A percentile compares a stretch with the other conserved stretches of the same genome.
Evolutionary conservation across 2,797 vertebrate species (phyloP).

Genomic region (Lagodon rhomboides): DNA sequence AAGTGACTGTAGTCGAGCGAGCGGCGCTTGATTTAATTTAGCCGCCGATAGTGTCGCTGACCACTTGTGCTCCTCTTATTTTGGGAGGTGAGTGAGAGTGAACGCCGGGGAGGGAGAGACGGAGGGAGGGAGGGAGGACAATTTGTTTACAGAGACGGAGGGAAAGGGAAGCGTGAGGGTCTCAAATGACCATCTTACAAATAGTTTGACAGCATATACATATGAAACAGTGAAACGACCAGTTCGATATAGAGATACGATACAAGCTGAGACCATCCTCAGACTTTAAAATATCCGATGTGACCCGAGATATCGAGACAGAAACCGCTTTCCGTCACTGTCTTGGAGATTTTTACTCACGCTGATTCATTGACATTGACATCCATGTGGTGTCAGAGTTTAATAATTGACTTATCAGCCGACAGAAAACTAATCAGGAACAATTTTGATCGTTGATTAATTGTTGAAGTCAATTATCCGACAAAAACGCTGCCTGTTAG

Average conservation of each 20-base stretch:
- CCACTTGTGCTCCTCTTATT: slow-evolving; percentile 82
- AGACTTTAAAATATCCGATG: too few species aligned
- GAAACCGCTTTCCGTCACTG: background rate
- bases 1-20: slow-evolving; percentile 74
- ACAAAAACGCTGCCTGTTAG: background rate
- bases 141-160: slow-evolving; percentile 61
- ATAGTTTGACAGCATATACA: slow-evolving; percentile 18
- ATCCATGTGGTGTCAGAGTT: too few species aligned
- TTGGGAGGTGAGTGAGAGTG: slow-evolving; percentile 69
- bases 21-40: slow-evolving; percentile 86
- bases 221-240: background rate
- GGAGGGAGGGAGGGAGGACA: slow-evolving; percentile 46
- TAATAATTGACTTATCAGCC: too few species aligned
- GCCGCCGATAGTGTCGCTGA: slow-evolving; percentile 80
- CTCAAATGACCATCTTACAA: slow-evolving; percentile 36
- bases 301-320: background rate
- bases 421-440: background rate
- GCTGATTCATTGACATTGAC: background rate
- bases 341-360: background rate
- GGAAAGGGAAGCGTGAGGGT: slow-evolving; percentile 16
- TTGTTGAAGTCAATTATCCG: background rate
- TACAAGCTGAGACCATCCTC: too few species aligned
- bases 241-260: too few species aligned
- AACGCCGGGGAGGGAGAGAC: slow-evolving; percentile 41
- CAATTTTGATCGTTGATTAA: background rate